Conservation (phyloP, 30 jellyfish, hydroid and myxozoan genomes). For the Haliclystus octoradiatus region DNA sequence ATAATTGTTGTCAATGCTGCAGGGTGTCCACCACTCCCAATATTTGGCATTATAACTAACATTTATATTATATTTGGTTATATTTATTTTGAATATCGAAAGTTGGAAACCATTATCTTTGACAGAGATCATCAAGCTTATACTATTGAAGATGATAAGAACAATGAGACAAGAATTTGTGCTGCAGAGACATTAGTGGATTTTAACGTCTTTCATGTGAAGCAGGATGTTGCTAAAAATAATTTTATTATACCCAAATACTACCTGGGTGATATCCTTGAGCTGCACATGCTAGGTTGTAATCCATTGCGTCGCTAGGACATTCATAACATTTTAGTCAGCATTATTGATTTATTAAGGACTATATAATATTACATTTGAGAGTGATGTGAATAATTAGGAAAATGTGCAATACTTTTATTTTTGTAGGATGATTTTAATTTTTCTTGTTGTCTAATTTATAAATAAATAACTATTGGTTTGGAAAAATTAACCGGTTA, state of each 20-base stretch:
- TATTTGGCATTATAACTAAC: slow-evolving; percentile 1
- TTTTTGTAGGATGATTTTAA: too few species aligned
- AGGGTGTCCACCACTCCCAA: neutral
- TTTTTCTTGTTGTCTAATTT: too few species aligned
- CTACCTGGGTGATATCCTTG: slow-evolving; percentile 16
- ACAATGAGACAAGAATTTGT: too few species aligned
- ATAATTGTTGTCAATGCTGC: neutral
- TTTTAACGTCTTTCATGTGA: slow-evolving; percentile 21
- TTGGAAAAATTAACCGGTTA: too few species aligned
- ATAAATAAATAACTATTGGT: too few species aligned
- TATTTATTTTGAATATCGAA: slow-evolving; percentile 4
- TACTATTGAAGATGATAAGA: too few species aligned
- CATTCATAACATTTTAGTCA: too few species aligned
- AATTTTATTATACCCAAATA: slow-evolving; percentile 18
- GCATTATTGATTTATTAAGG: too few species aligned
- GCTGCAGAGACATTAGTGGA: slow-evolving; percentile 16
- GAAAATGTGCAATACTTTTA: too few species aligned
- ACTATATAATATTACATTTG: too few species aligned
- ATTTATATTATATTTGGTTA: slow-evolving; percentile 2
- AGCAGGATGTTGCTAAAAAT: neutral
- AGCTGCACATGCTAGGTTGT: slow-evolving; percentile 2
- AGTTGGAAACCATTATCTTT: slow-evolving; percentile 16
- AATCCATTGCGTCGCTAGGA: neutral
- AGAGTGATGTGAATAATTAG: too few species aligned
- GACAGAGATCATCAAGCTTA: slow-evolving; percentile 21